Base-by-base conservation (phyloP, 1,140 invertebrate species). In the Pentalonia nigronervosa region DNA sequence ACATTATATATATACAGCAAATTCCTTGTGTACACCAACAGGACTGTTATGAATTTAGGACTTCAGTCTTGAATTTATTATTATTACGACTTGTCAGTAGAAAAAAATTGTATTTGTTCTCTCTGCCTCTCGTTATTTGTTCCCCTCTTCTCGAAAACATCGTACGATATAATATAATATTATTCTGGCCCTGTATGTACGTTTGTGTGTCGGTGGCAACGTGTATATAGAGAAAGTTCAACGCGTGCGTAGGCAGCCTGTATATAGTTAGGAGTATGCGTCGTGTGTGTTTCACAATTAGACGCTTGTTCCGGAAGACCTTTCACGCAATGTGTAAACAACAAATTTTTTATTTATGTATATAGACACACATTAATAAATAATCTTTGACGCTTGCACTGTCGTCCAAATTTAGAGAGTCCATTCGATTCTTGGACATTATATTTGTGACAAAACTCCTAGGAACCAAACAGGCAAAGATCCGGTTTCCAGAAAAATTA, bases 281-380 rank as follows among this genome's bases (percentile, higher is more conserved):
- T 50, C 76, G 81, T 56, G 91, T 86, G 34, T 92, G 90, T 93
- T 93, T 93, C 91, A 93, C 81, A 93, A 84, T 93, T 93, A 86
- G 34, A 93, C 91, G 48, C 81, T 93, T 93, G 91, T 93, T 93
- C 91, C 91, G 91, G 91, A 93, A 93, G 91, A 56, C 91, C 91
- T 93, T 93, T 93, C 91, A 93, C 91, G 25, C 81, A 93, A 93
- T 50, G 45, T 86, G 91, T 93, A 93, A 93, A 93, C 91, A 93
- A 93, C 91, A 36, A 67, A 60, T 67, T 50, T 48, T 25, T 67
- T 67, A 67, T 67, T 14, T 45, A 84, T 45, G 7, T 41, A 30
- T 45, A 45, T 45, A 36, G 9, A 45, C 23, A 36, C 30, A 36
- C 36, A 45, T 67, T 90, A 67, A 90, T 90, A 67, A 90, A 67